phyloP scores from a whole-genome alignment of 2,113 vertebrate species.

The Sciurus niger region DNA sequence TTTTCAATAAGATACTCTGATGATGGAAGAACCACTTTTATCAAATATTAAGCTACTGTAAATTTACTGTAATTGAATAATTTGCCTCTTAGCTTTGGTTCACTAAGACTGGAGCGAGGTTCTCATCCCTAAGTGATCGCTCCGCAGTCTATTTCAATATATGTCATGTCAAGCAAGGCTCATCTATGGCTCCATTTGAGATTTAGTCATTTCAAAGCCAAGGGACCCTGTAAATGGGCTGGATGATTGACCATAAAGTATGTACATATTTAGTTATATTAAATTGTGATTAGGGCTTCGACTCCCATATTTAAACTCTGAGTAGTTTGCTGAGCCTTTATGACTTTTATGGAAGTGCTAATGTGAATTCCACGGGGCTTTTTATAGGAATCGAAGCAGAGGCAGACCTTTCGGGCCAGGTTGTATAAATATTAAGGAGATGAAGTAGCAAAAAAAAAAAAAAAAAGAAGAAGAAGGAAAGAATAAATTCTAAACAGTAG shows the following conservation, averaged over 20 bases:
- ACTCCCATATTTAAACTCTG: slow-evolving; percentile 87
- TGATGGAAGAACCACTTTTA: slow-evolving; percentile 91
- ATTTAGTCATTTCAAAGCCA: slow-evolving; percentile 88
- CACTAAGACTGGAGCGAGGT: slow-evolving; percentile 89
- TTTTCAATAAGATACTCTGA: slow-evolving; percentile 89
- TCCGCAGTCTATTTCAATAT: slow-evolving; percentile 90
- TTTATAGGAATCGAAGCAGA: slow-evolving; percentile 64
- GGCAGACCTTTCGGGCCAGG: slow-evolving; percentile 62
- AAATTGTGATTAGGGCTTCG: slow-evolving; percentile 88
- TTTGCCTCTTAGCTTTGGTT: slow-evolving; percentile 92
- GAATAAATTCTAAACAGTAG: background rate
- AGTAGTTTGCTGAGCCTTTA: slow-evolving; percentile 85
- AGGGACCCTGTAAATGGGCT: slow-evolving; percentile 89
- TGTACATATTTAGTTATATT: slow-evolving; percentile 91
- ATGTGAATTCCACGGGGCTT: slow-evolving; percentile 77
- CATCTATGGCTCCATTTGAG: slow-evolving; percentile 86
- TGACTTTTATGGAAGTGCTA: slow-evolving; percentile 84
- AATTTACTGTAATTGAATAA: slow-evolving; percentile 93
- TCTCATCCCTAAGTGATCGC: slow-evolving; percentile 89
- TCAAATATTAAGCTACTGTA: slow-evolving; percentile 92
- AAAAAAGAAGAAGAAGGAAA: background rate
- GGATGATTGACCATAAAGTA: slow-evolving; percentile 90
- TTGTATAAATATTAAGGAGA: slow-evolving; percentile 61
- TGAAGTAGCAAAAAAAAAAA: background rate
- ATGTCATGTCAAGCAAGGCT: slow-evolving; percentile 89